Percentiles rank a stretch among this genome's conserved stretches.
These are phyloP conservation scores for Cynaeus angustus DNA, from an alignment of 2,888 invertebrate species.

Conservation along the genomic window DNA sequence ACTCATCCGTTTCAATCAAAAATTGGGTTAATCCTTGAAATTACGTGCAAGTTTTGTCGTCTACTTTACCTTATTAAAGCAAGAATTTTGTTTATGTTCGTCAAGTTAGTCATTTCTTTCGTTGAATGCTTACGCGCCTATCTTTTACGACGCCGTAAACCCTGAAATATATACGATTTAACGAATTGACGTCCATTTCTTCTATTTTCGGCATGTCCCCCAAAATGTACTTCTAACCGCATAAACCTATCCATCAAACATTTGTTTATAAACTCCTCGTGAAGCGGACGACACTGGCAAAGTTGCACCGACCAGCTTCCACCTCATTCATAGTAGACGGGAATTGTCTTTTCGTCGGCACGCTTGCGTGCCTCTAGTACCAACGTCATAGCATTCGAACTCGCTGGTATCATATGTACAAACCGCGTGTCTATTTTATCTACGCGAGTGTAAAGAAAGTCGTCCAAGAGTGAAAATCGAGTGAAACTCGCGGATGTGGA, in stretches of 20 bases:
- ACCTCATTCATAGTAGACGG: constrained; percentile 55
- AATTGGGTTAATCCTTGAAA: too few species aligned
- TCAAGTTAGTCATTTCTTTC: constrained; percentile 4
- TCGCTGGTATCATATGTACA: constrained; percentile 54
- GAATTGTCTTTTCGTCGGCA: constrained; percentile 49
- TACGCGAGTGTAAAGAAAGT: constrained; percentile 54
- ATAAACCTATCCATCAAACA: not conserved
- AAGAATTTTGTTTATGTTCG: too few species aligned
- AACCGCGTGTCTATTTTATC: constrained; percentile 50
- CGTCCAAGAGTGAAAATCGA: constrained; percentile 49
- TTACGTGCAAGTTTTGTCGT: too few species aligned
- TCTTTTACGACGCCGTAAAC: constrained; percentile 6
- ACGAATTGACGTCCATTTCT: not conserved
- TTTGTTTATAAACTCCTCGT: constrained; percentile 6
- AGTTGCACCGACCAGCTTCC: constrained; percentile 49
- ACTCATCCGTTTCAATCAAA: too few species aligned
- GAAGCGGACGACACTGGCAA: constrained; percentile 36
- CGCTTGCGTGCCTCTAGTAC: constrained; percentile 57
- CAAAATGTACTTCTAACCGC: not conserved
- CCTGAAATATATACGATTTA: not conserved
- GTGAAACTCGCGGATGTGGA: constrained; percentile 40
- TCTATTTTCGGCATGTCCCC: not conserved
- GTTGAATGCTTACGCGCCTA: not conserved
- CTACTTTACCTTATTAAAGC: too few species aligned
- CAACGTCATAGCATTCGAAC: constrained; percentile 60